Conservation (phyloP, 2,797 vertebrate species). For the Neosilurus mollespiculum region DNA sequence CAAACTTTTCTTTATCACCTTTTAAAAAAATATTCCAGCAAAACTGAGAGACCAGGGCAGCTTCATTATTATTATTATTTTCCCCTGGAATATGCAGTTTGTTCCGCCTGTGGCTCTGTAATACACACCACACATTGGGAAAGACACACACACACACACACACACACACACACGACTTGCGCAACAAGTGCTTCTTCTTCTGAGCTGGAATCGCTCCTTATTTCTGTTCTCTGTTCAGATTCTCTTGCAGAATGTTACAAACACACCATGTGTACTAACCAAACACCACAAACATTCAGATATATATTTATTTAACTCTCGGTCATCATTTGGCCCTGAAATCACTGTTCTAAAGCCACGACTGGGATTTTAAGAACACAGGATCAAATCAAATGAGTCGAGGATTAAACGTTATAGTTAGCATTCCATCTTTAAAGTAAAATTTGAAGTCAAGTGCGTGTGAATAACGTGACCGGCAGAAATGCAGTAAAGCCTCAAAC, state of each 20-base stretch:
- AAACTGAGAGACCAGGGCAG: neutral
- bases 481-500: neutral
- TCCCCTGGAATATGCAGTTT: neutral
- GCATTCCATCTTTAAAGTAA: no score
- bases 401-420: neutral
- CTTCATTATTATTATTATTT: neutral
- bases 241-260: neutral
- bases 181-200: conserved; percentile 14
- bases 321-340: neutral
- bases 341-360: neutral
- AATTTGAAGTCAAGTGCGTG: no score
- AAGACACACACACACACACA: conserved; percentile 3
- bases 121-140: conserved; percentile 9
- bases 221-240: neutral
- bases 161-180: conserved; percentile 29
- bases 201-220: neutral
- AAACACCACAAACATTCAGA: neutral
- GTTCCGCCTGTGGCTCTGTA: conserved; percentile 6
- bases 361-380: no score
- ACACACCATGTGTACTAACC: neutral
- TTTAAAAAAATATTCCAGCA: neutral
- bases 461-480: no score
- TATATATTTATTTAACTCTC: neutral
- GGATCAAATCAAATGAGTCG: neutral
- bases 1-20: neutral